Evolutionary conservation across 53 echinoderm and acorn worm genomes (phyloP).

Genomic region (Paracentrotus lividus): DNA sequence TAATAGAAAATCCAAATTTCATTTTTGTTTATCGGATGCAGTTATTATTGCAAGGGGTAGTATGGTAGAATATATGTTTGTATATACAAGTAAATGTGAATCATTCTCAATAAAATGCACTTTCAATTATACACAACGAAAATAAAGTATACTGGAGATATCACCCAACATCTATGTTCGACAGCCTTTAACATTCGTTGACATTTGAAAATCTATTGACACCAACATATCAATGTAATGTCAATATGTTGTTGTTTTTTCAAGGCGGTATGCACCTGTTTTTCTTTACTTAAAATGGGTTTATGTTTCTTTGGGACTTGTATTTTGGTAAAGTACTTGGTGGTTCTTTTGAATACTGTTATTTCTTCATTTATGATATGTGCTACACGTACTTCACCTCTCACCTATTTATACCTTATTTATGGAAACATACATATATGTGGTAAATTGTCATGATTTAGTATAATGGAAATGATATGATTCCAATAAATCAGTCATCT

Average conservation of each 20-base stretch:
- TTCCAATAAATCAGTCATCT: neutral
- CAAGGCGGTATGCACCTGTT: no score
- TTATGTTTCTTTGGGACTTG: no score
- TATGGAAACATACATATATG: neutral
- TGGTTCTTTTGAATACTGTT: neutral
- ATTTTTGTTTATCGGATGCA: slow-evolving; percentile 15
- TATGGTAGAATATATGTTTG: neutral
- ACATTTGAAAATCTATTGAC: neutral
- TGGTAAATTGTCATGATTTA: neutral
- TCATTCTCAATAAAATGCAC: no score
- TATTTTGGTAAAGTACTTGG: neutral
- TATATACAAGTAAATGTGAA: no score
- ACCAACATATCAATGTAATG: neutral
- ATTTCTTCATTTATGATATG: neutral
- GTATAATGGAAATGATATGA: neutral
- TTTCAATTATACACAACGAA: neutral
- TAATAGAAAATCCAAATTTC: neutral
- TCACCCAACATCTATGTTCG: neutral
- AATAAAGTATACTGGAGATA: neutral
- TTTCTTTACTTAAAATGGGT: no score
- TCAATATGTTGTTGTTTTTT: no score
- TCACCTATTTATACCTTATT: slow-evolving; percentile 8
- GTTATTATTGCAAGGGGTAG: neutral
- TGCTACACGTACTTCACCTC: neutral
- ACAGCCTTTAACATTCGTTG: neutral